These are phyloP conservation scores for Daphoenositta chrysoptera DNA, from an alignment of 2,113 vertebrate species.

Conservation along the genomic window DNA sequence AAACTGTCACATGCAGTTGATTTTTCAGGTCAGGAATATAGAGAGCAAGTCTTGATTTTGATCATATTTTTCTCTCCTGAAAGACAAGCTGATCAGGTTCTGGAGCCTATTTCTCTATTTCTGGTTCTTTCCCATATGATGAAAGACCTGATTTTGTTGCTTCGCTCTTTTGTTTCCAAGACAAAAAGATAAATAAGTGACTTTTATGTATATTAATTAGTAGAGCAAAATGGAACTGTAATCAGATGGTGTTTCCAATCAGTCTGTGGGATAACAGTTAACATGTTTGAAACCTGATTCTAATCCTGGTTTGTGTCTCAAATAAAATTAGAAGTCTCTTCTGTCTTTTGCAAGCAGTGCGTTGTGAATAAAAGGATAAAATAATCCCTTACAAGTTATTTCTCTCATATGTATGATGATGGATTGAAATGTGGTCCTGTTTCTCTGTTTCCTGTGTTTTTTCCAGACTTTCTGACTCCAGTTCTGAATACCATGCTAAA, in stretches of 20 bases:
- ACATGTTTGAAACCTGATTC: neutral
- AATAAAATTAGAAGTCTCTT: neutral
- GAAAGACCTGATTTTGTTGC: neutral
- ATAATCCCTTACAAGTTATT: neutral
- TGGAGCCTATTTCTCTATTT: neutral
- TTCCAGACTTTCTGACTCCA: neutral
- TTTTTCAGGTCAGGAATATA: neutral
- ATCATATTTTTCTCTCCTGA: neutral
- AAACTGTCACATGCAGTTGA: neutral
- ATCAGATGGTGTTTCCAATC: neutral
- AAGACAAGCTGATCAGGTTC: neutral
- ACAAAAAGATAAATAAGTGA: neutral
- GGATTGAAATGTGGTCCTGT: neutral
- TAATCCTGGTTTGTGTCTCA: neutral
- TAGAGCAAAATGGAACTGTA: neutral
- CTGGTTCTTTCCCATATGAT: neutral
- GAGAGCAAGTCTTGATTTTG: neutral
- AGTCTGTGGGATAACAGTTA: neutral
- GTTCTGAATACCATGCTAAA: neutral
- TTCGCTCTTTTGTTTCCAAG: neutral
- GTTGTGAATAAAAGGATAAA: neutral
- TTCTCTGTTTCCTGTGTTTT: neutral
- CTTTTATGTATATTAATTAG: neutral
- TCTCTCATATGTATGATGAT: accelerated
- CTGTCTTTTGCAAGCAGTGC: neutral